phyloP scores from a whole-genome alignment of 1,140 invertebrate species.

The Drosophila saltans region DNA sequence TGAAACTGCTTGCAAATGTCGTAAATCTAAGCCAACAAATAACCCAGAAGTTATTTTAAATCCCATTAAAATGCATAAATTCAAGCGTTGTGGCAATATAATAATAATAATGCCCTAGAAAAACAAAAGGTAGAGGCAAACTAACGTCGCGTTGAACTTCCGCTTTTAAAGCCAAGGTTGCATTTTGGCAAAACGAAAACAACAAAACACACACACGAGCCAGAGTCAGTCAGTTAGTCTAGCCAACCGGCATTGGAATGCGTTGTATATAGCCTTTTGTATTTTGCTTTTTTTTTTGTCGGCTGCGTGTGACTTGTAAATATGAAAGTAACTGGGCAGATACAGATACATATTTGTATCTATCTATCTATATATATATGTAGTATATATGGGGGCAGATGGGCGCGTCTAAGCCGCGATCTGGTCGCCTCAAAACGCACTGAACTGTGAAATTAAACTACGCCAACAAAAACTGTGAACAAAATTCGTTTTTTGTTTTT shows the following conservation, averaged over 20 bases:
- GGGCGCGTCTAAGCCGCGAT: constrained; percentile 71
- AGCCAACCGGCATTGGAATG: constrained; percentile 47
- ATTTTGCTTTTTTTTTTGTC: constrained; percentile 30
- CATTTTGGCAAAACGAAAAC: constrained; percentile 45
- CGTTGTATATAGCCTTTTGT: constrained; percentile 9
- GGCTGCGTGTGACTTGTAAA: constrained; percentile 47
- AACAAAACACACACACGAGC: constrained; percentile 1
- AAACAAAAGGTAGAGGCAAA: constrained; percentile 38
- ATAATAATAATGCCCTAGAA: constrained; percentile 4
- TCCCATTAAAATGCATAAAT: constrained; percentile 15
- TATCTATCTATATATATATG: not conserved
- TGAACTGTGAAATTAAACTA: constrained; percentile 80
- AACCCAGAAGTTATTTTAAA: constrained; percentile 20
- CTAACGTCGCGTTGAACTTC: constrained; percentile 67
- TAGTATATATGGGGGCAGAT: constrained; percentile 46
- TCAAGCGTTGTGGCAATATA: constrained; percentile 3
- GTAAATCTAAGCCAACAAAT: not conserved
- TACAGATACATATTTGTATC: constrained; percentile 11
- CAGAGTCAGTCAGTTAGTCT: constrained; percentile 36
- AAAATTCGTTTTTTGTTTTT: constrained; percentile 20
- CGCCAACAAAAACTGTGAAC: constrained; percentile 38
- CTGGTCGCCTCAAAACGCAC: constrained; percentile 54
- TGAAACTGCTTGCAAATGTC: not conserved
- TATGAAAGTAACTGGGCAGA: constrained; percentile 39
- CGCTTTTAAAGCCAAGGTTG: constrained; percentile 70